phyloP scores from a whole-genome alignment of 2,113 vertebrate genomes.

The Brachyistius frenatus region DNA sequence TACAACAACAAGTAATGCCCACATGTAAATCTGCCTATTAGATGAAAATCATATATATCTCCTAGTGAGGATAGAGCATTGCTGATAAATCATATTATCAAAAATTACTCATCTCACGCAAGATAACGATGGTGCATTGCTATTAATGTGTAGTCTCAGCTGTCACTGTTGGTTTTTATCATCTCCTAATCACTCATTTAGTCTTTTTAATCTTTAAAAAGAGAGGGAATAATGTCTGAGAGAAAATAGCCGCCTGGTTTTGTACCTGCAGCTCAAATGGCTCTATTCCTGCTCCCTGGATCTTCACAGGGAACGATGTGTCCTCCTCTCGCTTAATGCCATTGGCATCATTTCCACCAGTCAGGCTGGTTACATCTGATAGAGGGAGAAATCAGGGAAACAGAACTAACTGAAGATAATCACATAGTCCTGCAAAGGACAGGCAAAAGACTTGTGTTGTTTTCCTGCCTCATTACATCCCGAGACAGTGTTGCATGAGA shows the following conservation, averaged over 20 bases:
- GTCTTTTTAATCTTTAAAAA: not conserved
- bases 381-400: conserved; percentile 20
- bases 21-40: not conserved
- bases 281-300: conserved; percentile 85
- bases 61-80: not conserved
- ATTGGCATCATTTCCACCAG: conserved; percentile 43
- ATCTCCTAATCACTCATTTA: not conserved
- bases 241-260: not conserved
- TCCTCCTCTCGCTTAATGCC: conserved; percentile 66
- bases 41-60: not conserved
- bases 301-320: conserved; percentile 79
- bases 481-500: not conserved
- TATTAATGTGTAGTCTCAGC: not conserved
- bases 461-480: conserved; percentile 14
- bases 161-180: not conserved
- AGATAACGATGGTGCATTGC: not conserved
- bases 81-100: not conserved
- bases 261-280: conserved; percentile 84
- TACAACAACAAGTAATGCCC: not conserved
- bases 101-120: not conserved
- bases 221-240: not conserved
- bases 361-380: conserved; percentile 56
- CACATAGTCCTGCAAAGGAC: not conserved
- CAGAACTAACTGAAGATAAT: conserved; percentile 25
- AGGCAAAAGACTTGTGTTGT: not conserved